Percentiles rank a stretch among this genome's conserved stretches.
These are phyloP conservation scores for Drosophila mimica DNA, from an alignment of 2,888 invertebrate species.

Conservation along the genomic window DNA sequence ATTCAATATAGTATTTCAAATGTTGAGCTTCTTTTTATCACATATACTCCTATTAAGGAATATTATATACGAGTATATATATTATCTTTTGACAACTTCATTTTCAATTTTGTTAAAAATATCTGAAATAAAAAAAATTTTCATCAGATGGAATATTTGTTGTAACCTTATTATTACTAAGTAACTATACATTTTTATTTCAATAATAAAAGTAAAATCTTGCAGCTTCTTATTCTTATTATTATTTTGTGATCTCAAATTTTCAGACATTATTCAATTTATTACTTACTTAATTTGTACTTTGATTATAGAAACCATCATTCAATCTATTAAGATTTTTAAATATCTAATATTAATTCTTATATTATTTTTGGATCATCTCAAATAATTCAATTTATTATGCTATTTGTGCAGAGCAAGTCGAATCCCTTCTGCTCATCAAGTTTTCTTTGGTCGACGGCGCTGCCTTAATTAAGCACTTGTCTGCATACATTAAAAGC, in stretches of 20 bases:
- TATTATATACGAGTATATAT: too few relatives aligned
- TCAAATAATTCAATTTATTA: not conserved
- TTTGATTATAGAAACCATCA: not conserved
- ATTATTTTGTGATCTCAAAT: not conserved
- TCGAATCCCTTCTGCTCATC: not conserved
- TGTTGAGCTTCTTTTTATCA: not conserved
- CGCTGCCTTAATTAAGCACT: slow-evolving; percentile 81
- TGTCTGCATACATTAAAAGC: slow-evolving; percentile 81
- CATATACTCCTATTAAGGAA: fast-evolving
- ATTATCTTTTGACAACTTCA: too few relatives aligned
- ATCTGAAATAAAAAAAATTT: not conserved
- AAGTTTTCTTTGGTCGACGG: slow-evolving; percentile 28
- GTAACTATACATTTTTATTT: not conserved
- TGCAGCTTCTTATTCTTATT: too few relatives aligned
- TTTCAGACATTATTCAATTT: not conserved
- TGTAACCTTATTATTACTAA: not conserved
- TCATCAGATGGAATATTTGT: not conserved
- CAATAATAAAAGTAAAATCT: too few relatives aligned
- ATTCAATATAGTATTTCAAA: not conserved
- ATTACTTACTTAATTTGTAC: not conserved
- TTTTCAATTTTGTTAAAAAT: too few relatives aligned
- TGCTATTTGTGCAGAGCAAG: not conserved
- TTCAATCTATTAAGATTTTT: not conserved
- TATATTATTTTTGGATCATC: not conserved
- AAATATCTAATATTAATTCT: not conserved